Evolutionary conservation across 2,797 vertebrate species (phyloP).

Genomic region (Gallinago stenura): DNA sequence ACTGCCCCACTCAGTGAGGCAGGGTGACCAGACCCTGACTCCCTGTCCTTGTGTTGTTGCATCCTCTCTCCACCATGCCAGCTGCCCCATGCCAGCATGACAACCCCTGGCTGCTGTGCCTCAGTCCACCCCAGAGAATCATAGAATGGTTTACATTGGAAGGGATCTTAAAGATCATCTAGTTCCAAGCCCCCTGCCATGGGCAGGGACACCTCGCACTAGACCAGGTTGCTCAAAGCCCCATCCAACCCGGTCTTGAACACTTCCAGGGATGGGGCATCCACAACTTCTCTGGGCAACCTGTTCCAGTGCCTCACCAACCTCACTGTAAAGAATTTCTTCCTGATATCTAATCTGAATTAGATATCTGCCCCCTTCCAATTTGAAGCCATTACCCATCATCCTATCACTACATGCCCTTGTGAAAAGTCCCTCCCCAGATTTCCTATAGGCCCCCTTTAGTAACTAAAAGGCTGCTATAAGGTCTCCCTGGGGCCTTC

Average conservation of each 20-base stretch:
- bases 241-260: background rate
- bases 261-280: background rate
- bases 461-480: background rate
- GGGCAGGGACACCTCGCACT: background rate
- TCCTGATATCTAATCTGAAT: background rate
- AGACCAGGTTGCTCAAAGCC: background rate
- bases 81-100: accelerated
- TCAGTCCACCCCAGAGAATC: background rate
- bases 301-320: background rate
- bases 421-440: background rate
- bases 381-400: background rate
- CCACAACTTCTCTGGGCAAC: background rate
- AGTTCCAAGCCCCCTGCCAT: background rate
- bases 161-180: background rate
- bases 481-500: background rate
- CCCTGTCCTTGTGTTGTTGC: accelerated
- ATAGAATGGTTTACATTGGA: background rate
- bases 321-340: background rate
- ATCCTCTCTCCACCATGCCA: accelerated
- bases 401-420: background rate
- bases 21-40: accelerated
- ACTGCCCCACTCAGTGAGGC: accelerated
- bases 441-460: background rate
- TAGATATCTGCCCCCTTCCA: background rate
- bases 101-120: accelerated